Evolutionary conservation across 2,888 invertebrate genomes (phyloP), one percentile per base, ranked within the genome.

Genomic region (Clanis bilineata): DNA sequence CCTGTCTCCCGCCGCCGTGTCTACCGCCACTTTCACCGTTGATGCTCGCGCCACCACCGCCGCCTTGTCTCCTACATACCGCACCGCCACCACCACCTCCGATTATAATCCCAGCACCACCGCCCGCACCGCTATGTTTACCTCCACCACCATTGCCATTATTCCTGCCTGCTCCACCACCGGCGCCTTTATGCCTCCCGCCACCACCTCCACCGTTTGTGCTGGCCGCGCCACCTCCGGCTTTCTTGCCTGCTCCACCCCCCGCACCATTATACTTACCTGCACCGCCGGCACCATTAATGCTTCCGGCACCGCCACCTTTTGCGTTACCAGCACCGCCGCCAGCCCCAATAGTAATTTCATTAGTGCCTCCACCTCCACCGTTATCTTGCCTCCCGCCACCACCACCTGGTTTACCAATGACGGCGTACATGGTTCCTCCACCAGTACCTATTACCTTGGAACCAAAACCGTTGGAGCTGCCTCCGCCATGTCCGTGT

Each of bases 361-460:
- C 83, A 1, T 67, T 82, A 5, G 80, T 82, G 0, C 85, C 86
- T 0, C 81, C 82, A 0, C 64, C 79, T 0, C 78, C 85, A 0
- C 75, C 81, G 0, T 67, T 74, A 0, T 71, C 73, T 10, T 75
- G 70, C 18, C 56, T 72, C 3, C 77, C 79, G 1, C 73, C 79
- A 0, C 80, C 82, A 0, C 80, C 78, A 0, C 71, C 73, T 2
- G 82, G 86, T 0, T 64, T 86, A 1, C 86, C 90, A 0, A 89
- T 91, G 89, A 85, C 80, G 23, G 88, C 90, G 0, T 91, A 75
- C 64, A 80, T 89, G 79, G 77, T 90, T 0, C 73, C 85, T 6
- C 75, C 88, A 32, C 88, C 90, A 3, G 79, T 90, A 0, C 90
- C 91, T 0, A 77, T 87, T 3, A 76, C 84, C 1, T 68, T 91